Percentiles rank a stretch among this genome's conserved stretches.
Conservation (phyloP, 2,113 vertebrate species). For the Campylomormyrus tamandua region DNA sequence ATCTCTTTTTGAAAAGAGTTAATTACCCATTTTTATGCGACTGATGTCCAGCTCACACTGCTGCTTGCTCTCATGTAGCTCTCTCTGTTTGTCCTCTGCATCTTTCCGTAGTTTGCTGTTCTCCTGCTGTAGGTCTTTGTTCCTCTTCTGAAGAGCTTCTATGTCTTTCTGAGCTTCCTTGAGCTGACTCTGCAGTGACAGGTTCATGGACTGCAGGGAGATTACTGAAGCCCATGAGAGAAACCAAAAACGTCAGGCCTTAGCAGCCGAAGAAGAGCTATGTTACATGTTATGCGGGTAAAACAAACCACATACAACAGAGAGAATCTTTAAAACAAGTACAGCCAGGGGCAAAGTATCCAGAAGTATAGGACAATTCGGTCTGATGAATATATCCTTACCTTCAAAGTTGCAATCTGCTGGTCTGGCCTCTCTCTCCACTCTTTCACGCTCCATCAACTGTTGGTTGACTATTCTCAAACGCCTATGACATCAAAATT, state of each 20-base stretch:
- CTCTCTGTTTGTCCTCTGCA: conserved; percentile 62
- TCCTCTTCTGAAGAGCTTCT: conserved; percentile 65
- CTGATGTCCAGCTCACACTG: conserved; percentile 56
- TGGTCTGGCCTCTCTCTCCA: conserved; percentile 45
- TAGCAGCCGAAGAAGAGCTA: not conserved
- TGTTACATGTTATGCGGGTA: not conserved
- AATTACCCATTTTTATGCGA: conserved; percentile 64
- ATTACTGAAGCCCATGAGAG: conserved; percentile 47
- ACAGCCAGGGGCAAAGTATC: not conserved
- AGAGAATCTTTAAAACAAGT: not conserved
- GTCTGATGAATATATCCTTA: conserved; percentile 41
- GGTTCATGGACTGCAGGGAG: conserved; percentile 66
- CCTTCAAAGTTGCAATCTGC: conserved; percentile 61
- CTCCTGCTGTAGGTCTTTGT: conserved; percentile 67
- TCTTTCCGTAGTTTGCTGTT: conserved; percentile 48
- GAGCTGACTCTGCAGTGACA: conserved; percentile 69
- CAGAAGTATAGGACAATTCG: not conserved
- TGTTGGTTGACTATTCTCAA: conserved; percentile 72
- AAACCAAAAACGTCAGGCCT: not conserved
- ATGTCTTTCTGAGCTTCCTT: conserved; percentile 56
- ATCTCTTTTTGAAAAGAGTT: not conserved
- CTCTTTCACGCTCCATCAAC: conserved; percentile 61
- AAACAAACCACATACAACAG: not conserved
- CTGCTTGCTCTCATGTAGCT: conserved; percentile 61
- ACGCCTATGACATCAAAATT: conserved; percentile 49